Base-by-base conservation (phyloP, 2,113 vertebrate genomes). In the Alaudala cheleensis region DNA sequence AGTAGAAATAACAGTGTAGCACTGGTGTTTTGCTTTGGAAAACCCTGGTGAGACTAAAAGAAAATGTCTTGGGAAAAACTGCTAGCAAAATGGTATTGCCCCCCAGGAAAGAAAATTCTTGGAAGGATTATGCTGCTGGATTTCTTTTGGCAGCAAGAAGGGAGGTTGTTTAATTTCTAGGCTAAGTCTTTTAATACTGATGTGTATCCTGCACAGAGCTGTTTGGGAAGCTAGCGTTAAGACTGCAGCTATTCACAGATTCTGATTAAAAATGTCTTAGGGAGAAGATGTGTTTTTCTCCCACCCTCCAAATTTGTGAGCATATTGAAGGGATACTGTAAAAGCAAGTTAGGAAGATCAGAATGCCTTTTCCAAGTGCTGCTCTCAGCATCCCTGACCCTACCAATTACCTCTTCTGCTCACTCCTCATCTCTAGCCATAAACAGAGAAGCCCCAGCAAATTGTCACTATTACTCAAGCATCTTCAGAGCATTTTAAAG, bases 361-460 rank as follows among this genome's bases (percentile, higher is more conserved):
- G 62, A 77, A 58, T 94, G 45, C 26, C 47, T 81, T 73, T 83
- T 73, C 64, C 49, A 86, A 0, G 50, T 77, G 37, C 85, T 94
- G 58, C 34, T 70, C 12, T 70, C n/a, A 49, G 82, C 67, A 57
- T 78, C 65, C 29, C 54, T 92, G 67, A 85, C 94, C 57, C 84
- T 66, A 50, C 26, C 79, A 88, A 25, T 86, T 94, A 81, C 64
- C 16, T 31, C 58, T 90, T 9, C 53, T 73, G 74, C 44, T 92
- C 60, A 22, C 39, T 82, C 25, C 44, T 85, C 39, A 50, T 77
- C 67, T 66, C 25, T 17, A 50, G 53, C 65, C 61, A 40, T 78
- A 92, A 96, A 89, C 69, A 82, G 65, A 89, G 77, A 90, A 90
- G 49, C 57, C 37, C 50, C 61, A 91, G 81, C 6, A 76, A 82